A percentile compares a stretch with the other conserved stretches of the same genome.
phyloP scores from a whole-genome alignment of 1,140 invertebrate species.

The Drosophila tani region DNA sequence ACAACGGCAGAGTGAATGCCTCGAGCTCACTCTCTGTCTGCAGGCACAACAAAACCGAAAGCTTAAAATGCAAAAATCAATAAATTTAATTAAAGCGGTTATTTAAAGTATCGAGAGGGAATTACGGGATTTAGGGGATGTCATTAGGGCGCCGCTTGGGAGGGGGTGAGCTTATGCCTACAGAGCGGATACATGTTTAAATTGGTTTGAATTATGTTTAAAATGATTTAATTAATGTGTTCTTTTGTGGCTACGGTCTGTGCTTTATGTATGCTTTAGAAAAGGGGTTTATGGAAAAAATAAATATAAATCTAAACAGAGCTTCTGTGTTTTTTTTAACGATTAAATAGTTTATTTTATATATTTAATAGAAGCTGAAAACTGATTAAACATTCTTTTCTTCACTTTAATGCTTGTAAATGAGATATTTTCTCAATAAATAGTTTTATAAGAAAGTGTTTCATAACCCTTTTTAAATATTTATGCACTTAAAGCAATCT shows the following conservation, averaged over 20 bases:
- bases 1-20: slow-evolving; percentile 3
- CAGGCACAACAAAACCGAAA: slow-evolving; percentile 20
- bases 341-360: background rate
- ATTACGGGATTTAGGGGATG: slow-evolving; percentile 28
- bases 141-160: background rate
- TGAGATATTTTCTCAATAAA: too few relatives aligned
- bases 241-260: slow-evolving; percentile 4
- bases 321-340: too few relatives aligned
- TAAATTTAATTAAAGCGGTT: slow-evolving; percentile 53
- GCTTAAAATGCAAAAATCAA: slow-evolving; percentile 60
- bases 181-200: slow-evolving; percentile 30
- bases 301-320: background rate
- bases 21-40: slow-evolving; percentile 9
- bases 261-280: background rate
- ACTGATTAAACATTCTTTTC: too few relatives aligned
- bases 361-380: too few relatives aligned
- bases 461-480: too few relatives aligned
- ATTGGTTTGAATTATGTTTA: slow-evolving; percentile 26
- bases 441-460: too few relatives aligned
- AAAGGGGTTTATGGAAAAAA: background rate
- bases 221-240: slow-evolving; percentile 35
- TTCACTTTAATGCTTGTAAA: too few relatives aligned
- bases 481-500: too few relatives aligned
- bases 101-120: slow-evolving; percentile 44
- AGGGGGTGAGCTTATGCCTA: background rate